These are phyloP conservation scores for Tragelaphus scriptus DNA, from an alignment of 2,113 vertebrate species.

Conservation along the genomic window DNA sequence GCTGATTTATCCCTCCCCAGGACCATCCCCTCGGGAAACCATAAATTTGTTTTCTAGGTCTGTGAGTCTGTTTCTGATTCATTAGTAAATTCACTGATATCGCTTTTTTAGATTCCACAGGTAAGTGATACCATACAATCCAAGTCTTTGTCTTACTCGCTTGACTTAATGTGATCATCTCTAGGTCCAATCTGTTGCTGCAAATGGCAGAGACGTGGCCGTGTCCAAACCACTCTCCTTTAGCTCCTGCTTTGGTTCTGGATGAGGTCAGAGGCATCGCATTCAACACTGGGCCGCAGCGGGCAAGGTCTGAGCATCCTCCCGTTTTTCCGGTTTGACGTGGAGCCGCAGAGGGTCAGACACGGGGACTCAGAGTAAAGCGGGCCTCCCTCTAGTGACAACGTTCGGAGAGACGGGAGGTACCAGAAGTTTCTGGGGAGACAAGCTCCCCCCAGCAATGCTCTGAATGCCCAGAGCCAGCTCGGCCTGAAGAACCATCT, in stretches of 20 bases:
- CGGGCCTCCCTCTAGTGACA: rapidly evolving
- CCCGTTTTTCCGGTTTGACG: background rate
- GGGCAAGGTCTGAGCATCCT: background rate
- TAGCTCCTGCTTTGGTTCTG: background rate
- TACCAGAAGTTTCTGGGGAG: too few relatives aligned
- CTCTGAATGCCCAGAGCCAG: background rate
- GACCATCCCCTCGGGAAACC: background rate
- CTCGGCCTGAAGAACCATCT: rapidly evolving
- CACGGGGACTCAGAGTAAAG: rapidly evolving
- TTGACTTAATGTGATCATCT: background rate
- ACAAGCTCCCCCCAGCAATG: background rate
- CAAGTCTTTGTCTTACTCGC: background rate
- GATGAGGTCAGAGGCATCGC: rapidly evolving
- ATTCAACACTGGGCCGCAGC: background rate
- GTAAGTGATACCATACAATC: background rate
- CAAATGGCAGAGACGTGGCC: background rate
- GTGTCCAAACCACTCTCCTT: background rate
- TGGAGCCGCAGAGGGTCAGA: background rate
- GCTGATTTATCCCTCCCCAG: background rate
- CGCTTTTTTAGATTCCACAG: background rate
- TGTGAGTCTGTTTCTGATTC: background rate
- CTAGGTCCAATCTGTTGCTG: background rate
- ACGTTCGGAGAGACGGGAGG: rapidly evolving
- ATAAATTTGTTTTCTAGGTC: background rate
- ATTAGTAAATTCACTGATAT: background rate